These are phyloP conservation scores for Thunnus maccoyii DNA, from an alignment of 2,113 vertebrate species.

Conservation along the genomic window DNA sequence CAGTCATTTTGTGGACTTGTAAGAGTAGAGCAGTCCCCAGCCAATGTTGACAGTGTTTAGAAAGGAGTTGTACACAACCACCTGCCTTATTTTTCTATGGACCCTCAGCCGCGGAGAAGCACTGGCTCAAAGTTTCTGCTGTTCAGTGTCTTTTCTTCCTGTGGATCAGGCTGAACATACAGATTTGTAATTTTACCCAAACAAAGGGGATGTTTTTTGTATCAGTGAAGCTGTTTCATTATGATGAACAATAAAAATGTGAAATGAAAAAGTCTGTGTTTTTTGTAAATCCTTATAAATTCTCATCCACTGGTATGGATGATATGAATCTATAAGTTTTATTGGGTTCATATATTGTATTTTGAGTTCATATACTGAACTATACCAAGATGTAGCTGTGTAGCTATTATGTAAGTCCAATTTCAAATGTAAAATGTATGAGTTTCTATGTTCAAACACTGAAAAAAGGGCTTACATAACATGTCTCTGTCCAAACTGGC, in stretches of 20 bases:
- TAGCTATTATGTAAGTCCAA: neutral
- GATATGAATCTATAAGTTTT: neutral
- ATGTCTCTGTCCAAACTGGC: neutral
- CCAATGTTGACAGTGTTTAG: constrained; percentile 32
- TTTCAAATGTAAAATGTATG: neutral
- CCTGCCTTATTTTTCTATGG: constrained; percentile 66
- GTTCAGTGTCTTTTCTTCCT: constrained; percentile 62
- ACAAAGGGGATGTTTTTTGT: constrained; percentile 78
- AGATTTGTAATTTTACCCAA: constrained; percentile 76
- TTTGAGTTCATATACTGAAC: too few relatives aligned
- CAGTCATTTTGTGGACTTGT: constrained; percentile 30
- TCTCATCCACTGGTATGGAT: too few relatives aligned
- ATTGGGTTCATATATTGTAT: neutral
- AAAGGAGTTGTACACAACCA: constrained; percentile 39
- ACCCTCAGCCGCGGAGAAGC: constrained; percentile 55
- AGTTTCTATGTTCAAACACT: neutral
- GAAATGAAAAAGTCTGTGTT: constrained; percentile 32
- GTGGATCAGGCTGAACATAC: constrained; percentile 67
- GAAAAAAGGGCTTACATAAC: constrained; percentile 43
- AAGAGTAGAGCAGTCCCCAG: constrained; percentile 25
- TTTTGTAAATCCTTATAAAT: neutral
- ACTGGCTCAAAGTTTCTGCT: constrained; percentile 51
- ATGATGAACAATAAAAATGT: constrained; percentile 84
- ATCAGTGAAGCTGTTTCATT: constrained; percentile 81
- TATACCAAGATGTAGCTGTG: too few relatives aligned